phyloP scores from a whole-genome alignment of 1,140 invertebrate species.

The Parapsyche elsis region DNA sequence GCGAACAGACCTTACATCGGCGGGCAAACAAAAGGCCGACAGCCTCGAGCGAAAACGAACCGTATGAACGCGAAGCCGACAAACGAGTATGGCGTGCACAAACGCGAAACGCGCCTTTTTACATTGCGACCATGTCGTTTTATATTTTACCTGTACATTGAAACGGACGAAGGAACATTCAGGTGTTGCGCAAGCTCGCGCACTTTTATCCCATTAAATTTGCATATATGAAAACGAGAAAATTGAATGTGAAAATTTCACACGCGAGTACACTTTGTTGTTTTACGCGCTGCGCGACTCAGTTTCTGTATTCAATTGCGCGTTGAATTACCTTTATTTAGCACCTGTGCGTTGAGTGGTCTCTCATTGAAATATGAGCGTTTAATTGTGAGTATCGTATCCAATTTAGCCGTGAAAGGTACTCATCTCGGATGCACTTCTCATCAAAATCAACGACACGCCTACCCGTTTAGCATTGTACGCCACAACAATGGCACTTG shows the following conservation, averaged over 20 bases:
- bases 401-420: too few relatives aligned
- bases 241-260: too few relatives aligned
- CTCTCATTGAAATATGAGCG: too few relatives aligned
- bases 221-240: too few relatives aligned
- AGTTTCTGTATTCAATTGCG: too few relatives aligned
- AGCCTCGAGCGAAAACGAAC: slow-evolving; percentile 11
- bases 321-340: too few relatives aligned
- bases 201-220: too few relatives aligned
- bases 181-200: slow-evolving; percentile 19
- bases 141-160: slow-evolving; percentile 32
- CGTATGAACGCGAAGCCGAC: not conserved
- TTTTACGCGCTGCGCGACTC: too few relatives aligned
- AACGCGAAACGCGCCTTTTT: slow-evolving; percentile 2
- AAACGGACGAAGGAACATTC: not conserved
- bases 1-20: slow-evolving; percentile 44
- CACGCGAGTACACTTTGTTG: too few relatives aligned
- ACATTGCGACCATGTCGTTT: slow-evolving; percentile 8
- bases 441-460: not conserved
- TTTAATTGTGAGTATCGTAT: too few relatives aligned
- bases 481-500: slow-evolving; percentile 49
- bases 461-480: slow-evolving; percentile 13
- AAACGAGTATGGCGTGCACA: not conserved
- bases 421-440: not conserved
- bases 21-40: slow-evolving; percentile 40
- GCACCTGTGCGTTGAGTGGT: too few relatives aligned